A percentile compares a stretch with the other conserved stretches of the same genome.
Evolutionary conservation across 2,888 invertebrate genomes (phyloP).

Genomic region (Acanthosepion pharaonis): DNA sequence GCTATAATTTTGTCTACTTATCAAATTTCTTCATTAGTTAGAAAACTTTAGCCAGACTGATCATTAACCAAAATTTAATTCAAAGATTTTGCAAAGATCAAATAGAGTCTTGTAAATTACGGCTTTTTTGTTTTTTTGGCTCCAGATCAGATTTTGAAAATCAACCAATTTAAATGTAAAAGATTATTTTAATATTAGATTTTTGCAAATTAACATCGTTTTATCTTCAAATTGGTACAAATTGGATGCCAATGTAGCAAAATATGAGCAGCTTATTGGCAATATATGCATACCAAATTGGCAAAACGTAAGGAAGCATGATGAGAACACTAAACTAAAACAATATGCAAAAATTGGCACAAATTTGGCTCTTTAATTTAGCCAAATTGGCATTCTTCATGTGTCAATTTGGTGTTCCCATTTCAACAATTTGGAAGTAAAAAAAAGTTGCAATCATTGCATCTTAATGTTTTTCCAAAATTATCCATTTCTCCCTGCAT

Average conservation of each 20-base stretch:
- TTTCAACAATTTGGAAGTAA: neutral
- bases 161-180: neutral
- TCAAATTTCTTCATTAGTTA: neutral
- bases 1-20: neutral
- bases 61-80: neutral
- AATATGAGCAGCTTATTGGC: constrained; percentile 6
- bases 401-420: constrained; percentile 33
- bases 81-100: neutral
- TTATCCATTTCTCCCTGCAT: too few species aligned
- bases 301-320: neutral
- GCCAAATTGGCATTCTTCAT: neutral
- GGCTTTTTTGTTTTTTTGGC: neutral
- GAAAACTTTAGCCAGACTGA: neutral
- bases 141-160: neutral
- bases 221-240: neutral
- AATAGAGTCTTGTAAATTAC: neutral
- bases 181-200: constrained; percentile 33
- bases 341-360: neutral
- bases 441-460: neutral
- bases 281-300: neutral
- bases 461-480: neutral
- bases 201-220: neutral
- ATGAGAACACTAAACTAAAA: neutral
- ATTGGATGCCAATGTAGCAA: neutral
- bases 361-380: neutral